Percentiles rank a stretch among this genome's conserved stretches.
Conservation (phyloP, 2,113 vertebrate genomes). For the Syngnathus scovelli region DNA sequence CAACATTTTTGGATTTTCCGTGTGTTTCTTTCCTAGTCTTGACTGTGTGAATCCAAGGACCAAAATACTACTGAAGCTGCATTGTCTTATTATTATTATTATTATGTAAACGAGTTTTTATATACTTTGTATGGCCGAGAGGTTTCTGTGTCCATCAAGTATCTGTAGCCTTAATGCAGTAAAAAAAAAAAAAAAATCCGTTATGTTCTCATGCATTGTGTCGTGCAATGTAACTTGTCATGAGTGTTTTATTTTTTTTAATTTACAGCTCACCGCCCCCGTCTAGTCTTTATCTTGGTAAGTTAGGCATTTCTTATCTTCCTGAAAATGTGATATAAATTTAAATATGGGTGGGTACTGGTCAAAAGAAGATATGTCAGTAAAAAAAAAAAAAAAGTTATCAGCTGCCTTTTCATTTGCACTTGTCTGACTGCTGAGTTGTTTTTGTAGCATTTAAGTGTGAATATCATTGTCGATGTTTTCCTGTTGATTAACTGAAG, state of each 20-base stretch:
- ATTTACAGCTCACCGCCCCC: background rate
- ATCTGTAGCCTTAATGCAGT: conserved; percentile 3
- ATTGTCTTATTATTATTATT: conserved; percentile 7
- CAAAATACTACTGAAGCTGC: conserved; percentile 31
- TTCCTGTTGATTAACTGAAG: conserved; percentile 55
- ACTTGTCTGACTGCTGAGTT: background rate
- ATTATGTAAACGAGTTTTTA: background rate
- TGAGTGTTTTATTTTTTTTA: background rate
- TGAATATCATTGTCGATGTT: conserved; percentile 60
- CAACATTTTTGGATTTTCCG: conserved; percentile 19
- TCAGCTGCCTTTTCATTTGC: background rate
- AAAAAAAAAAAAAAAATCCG: background rate
- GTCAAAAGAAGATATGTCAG: conserved; percentile 6
- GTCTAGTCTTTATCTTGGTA: conserved; percentile 3
- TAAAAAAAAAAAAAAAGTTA: background rate
- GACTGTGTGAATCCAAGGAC: conserved; percentile 23
- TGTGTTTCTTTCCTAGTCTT: conserved; percentile 8
- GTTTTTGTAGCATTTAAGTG: conserved; percentile 31
- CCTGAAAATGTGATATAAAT: conserved; percentile 16
- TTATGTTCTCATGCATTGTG: background rate
- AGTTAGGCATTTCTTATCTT: conserved; percentile 13
- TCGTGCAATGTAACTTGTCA: conserved; percentile 3
- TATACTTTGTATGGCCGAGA: background rate
- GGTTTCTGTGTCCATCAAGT: background rate
- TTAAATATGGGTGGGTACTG: conserved; percentile 12